Evolutionary conservation across 2,888 invertebrate species (phyloP).

Genomic region (Merodon equestris): DNA sequence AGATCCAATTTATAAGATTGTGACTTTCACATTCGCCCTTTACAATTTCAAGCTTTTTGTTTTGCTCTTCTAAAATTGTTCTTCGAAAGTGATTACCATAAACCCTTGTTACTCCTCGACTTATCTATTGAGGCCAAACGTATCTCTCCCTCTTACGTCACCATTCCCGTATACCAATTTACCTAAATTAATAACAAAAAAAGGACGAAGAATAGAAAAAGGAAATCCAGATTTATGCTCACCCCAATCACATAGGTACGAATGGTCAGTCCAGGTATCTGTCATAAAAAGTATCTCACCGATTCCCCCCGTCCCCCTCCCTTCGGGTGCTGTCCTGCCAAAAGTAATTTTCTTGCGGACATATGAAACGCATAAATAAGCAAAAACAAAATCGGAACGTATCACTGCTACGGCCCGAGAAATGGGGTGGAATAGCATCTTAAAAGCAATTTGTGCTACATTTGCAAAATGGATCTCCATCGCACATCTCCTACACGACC

Average conservation of each 20-base stretch:
- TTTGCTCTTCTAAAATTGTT: conserved; percentile 35
- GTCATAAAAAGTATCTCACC: conserved; percentile 60
- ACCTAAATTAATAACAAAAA: conserved; percentile 65
- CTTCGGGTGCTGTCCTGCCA: conserved; percentile 12
- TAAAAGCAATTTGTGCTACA: conserved; percentile 68
- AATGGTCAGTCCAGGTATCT: conserved; percentile 62
- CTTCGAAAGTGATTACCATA: conserved; percentile 51
- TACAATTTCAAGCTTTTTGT: not conserved
- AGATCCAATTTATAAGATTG: conserved; percentile 67
- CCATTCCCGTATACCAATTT: conserved; percentile 45
- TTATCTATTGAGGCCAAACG: conserved; percentile 51
- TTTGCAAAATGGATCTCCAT: conserved; percentile 67
- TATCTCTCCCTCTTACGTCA: not conserved
- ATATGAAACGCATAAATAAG: conserved; percentile 69
- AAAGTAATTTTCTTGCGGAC: conserved; percentile 69
- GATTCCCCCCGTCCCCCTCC: conserved; percentile 54
- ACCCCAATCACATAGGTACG: conserved; percentile 31
- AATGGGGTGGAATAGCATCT: conserved; percentile 69
- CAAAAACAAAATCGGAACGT: conserved; percentile 63
- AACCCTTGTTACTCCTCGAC: conserved; percentile 63
- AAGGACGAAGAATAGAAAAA: conserved; percentile 42
- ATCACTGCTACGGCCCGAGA: conserved; percentile 61
- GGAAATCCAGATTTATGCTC: conserved; percentile 55
- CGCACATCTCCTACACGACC: conserved; percentile 14
- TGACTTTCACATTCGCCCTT: conserved; percentile 39